phyloP scores from a whole-genome alignment of 92 coral and sea anemone genomes.

The Galaxea fascicularis region DNA sequence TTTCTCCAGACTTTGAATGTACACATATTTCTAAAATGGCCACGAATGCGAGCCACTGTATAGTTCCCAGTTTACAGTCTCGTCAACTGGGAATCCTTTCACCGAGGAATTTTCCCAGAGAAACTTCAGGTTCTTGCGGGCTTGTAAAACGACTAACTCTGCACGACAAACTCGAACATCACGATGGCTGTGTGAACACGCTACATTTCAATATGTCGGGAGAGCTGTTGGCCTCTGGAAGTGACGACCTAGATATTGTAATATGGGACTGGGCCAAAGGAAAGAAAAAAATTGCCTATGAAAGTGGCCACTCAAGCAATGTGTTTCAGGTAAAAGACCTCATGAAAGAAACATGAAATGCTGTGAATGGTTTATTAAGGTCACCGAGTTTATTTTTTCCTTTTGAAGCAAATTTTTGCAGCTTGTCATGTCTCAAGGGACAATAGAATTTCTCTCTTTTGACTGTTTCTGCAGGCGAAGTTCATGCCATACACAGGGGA shows the following conservation, averaged over 20 bases:
- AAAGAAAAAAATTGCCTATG: slow-evolving; percentile 84
- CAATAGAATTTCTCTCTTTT: background rate
- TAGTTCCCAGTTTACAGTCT: slow-evolving; percentile 73
- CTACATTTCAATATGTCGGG: slow-evolving; percentile 91
- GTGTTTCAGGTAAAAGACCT: slow-evolving; percentile 88
- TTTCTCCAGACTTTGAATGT: slow-evolving; percentile 8
- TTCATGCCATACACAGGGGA: slow-evolving; percentile 97
- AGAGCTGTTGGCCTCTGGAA: slow-evolving; percentile 92
- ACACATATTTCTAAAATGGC: slow-evolving; percentile 35
- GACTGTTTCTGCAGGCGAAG: slow-evolving; percentile 77
- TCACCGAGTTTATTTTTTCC: background rate
- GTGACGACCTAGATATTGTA: slow-evolving; percentile 93
- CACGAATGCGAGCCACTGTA: slow-evolving; percentile 37
- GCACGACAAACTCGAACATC: slow-evolving; percentile 79
- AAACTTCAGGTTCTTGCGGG: slow-evolving; percentile 85
- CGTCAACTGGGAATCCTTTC: slow-evolving; percentile 91
- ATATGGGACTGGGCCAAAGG: slow-evolving; percentile 99
- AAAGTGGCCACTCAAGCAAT: slow-evolving; percentile 97
- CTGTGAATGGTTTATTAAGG: background rate
- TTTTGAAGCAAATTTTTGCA: background rate
- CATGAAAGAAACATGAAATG: background rate
- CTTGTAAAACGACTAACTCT: slow-evolving; percentile 83
- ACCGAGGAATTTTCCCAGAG: slow-evolving; percentile 81
- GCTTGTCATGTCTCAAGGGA: too few relatives aligned
- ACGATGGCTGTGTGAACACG: slow-evolving; percentile 98